Evolutionary conservation across 2,888 invertebrate genomes (phyloP).

Genomic region (Monochamus alternatus): DNA sequence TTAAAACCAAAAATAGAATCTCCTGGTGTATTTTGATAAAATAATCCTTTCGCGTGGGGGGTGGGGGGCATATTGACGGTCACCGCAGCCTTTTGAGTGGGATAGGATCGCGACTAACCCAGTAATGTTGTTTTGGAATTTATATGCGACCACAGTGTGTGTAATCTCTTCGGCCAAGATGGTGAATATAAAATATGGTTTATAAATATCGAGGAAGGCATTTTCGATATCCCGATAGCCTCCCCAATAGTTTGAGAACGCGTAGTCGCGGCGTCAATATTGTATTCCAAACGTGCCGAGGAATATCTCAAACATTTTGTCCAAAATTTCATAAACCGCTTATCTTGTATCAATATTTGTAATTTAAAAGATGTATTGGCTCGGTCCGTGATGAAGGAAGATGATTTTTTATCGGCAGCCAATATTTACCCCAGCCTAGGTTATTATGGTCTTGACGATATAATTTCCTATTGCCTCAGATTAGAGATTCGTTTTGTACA

Average conservation of each 20-base stretch:
- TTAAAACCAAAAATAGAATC: constrained; percentile 14
- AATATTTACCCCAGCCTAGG: constrained; percentile 31
- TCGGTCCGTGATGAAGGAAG: constrained; percentile 50
- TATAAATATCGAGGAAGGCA: constrained; percentile 66
- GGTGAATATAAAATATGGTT: constrained; percentile 68
- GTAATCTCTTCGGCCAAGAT: constrained; percentile 64
- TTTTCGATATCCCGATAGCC: constrained; percentile 52
- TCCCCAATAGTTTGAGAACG: constrained; percentile 28
- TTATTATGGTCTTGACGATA: constrained; percentile 29
- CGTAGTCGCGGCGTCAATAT: constrained; percentile 52
- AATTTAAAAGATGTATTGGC: constrained; percentile 69
- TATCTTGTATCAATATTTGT: constrained; percentile 72
- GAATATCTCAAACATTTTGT: constrained; percentile 65
- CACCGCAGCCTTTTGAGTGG: constrained; percentile 21
- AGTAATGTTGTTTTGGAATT: constrained; percentile 48
- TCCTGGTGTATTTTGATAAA: constrained; percentile 14
- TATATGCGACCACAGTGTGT: constrained; percentile 54
- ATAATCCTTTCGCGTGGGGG: constrained; percentile 21
- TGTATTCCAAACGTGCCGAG: constrained; percentile 66
- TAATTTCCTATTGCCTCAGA: constrained; percentile 23
- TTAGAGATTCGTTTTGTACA: constrained; percentile 13
- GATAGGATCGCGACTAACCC: constrained; percentile 37
- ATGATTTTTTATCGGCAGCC: constrained; percentile 40
- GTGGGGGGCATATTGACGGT: constrained; percentile 15
- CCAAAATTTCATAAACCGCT: constrained; percentile 71